Percentiles rank a stretch among this genome's conserved stretches.
These are phyloP conservation scores for Agonum fuliginosum DNA, from an alignment of 2,888 invertebrate genomes.

Conservation along the genomic window DNA sequence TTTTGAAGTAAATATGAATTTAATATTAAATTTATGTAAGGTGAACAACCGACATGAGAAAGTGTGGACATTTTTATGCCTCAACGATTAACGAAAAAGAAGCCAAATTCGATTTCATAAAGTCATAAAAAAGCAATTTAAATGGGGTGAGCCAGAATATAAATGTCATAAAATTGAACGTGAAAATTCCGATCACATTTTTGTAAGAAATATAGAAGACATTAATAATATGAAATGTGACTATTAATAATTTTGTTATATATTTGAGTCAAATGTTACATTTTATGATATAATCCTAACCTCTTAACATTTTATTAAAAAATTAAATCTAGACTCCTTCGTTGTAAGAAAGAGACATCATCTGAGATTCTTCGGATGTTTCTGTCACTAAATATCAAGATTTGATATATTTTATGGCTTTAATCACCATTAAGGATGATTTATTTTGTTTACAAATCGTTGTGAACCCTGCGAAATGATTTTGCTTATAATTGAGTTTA, in stretches of 20 bases:
- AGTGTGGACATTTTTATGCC: too few species aligned
- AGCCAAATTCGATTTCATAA: slow-evolving; percentile 15
- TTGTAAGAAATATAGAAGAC: too few species aligned
- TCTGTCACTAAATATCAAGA: background rate
- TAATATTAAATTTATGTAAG: background rate
- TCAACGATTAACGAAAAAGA: slow-evolving; percentile 5
- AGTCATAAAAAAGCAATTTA: background rate
- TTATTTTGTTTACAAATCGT: slow-evolving; percentile 45
- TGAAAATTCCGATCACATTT: too few species aligned
- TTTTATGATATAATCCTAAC: slow-evolving; percentile 24
- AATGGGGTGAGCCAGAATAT: too few species aligned
- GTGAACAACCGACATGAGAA: slow-evolving; percentile 3
- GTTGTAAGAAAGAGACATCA: background rate
- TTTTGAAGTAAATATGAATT: background rate
- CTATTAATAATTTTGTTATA: too few species aligned
- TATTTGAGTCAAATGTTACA: background rate
- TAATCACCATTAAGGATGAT: slow-evolving; percentile 42
- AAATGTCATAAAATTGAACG: too few species aligned
- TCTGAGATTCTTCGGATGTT: slow-evolving; percentile 13
- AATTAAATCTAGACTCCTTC: background rate
- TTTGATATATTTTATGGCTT: slow-evolving; percentile 29
- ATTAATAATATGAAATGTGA: too few species aligned
- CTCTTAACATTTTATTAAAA: slow-evolving; percentile 1
- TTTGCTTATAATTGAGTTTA: slow-evolving; percentile 1
- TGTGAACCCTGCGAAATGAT: slow-evolving; percentile 3